Conservation (phyloP, 1,140 invertebrate species). For the Chymomyza costata region DNA sequence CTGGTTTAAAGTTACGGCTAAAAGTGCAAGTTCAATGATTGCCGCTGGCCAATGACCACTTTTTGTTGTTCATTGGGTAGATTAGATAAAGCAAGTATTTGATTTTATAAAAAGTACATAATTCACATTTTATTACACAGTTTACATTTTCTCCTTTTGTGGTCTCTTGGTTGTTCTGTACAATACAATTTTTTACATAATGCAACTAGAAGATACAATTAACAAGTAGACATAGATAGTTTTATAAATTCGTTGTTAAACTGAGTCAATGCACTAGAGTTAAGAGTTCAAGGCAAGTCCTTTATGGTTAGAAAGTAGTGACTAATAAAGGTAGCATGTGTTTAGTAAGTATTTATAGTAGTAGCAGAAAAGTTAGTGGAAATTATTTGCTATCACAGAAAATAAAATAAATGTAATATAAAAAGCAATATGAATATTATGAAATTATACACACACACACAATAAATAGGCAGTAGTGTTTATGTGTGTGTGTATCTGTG, state of each 20-base stretch:
- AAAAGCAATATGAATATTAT: conserved; percentile 49
- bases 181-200: conserved; percentile 29
- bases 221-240: conserved; percentile 22
- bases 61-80: not conserved
- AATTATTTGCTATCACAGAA: conserved; percentile 70
- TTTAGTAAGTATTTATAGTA: conserved; percentile 15
- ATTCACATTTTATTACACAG: conserved; percentile 69
- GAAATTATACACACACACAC: conserved; percentile 19
- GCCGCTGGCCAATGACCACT: conserved; percentile 25
- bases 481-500: conserved; percentile 23
- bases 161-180: conserved; percentile 37
- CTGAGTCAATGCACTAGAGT: conserved; percentile 47
- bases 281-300: conserved; percentile 22
- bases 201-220: conserved; percentile 29
- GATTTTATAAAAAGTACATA: conserved; percentile 74
- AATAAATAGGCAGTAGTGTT: conserved; percentile 7
- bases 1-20: no score
- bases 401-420: conserved; percentile 57
- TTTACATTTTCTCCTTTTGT: conserved; percentile 44
- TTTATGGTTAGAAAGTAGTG: conserved; percentile 61
- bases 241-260: conserved; percentile 49
- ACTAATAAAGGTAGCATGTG: conserved; percentile 51
- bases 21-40: conserved; percentile 64
- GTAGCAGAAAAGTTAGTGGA: conserved; percentile 25
- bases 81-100: conserved; percentile 26